phyloP scores from a whole-genome alignment of 1,140 invertebrate species.

The Agrilus planipennis region DNA sequence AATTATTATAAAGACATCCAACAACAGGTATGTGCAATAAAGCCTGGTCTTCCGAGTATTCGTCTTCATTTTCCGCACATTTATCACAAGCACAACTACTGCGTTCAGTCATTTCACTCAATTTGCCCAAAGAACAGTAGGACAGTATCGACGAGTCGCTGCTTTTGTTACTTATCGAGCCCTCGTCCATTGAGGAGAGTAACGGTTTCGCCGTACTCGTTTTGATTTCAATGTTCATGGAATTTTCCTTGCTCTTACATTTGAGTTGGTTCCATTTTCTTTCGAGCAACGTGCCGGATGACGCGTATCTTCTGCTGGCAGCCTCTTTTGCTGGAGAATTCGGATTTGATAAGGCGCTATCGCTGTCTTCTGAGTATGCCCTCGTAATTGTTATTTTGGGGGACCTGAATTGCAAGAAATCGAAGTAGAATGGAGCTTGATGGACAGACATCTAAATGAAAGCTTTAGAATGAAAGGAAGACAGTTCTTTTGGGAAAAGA shows the following conservation, averaged over 20 bases:
- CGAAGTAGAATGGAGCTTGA: too few species aligned
- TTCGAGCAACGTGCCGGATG: conserved; percentile 41
- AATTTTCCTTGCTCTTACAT: conserved; percentile 30
- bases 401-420: too few species aligned
- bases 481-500: too few species aligned
- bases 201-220: conserved; percentile 19
- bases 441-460: too few species aligned
- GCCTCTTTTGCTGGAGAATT: conserved; percentile 34
- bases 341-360: conserved; percentile 35
- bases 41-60: conserved; percentile 17
- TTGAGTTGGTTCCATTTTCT: conserved; percentile 31
- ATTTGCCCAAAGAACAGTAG: conserved; percentile 32
- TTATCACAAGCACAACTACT: conserved; percentile 16
- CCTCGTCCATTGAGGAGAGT: conserved; percentile 15
- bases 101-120: conserved; percentile 5
- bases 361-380: conserved; percentile 57
- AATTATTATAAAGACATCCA: too few species aligned
- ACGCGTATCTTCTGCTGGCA: conserved; percentile 41
- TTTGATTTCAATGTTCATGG: conserved; percentile 16
- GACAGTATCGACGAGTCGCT: conserved; percentile 37
- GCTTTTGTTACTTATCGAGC: conserved; percentile 18
- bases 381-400: conserved; percentile 57
- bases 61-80: conserved; percentile 35
- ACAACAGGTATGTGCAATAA: conserved; percentile 2
- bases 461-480: too few species aligned